phyloP scores from a whole-genome alignment of 2,888 invertebrate genomes.

The Hemistola chrysoprasaria region DNA sequence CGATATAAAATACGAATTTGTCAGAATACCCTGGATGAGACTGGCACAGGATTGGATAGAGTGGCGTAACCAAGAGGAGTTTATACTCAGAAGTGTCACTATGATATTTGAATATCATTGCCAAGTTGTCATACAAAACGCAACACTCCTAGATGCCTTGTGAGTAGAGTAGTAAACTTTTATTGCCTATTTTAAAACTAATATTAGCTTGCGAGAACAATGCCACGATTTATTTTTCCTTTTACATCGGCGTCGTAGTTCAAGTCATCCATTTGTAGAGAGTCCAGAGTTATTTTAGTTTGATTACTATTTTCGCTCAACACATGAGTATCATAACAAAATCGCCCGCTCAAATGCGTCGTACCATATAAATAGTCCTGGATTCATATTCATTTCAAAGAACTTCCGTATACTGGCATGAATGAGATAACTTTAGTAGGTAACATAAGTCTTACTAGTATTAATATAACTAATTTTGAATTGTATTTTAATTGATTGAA shows the following conservation, averaged over 20 bases:
- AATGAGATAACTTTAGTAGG: too few species aligned
- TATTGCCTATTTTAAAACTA: conserved; percentile 11
- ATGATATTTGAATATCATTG: too few species aligned
- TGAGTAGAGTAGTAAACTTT: conserved; percentile 2
- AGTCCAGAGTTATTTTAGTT: conserved; percentile 24
- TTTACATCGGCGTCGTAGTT: conserved; percentile 24
- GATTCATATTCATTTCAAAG: conserved; percentile 12
- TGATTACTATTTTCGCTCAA: conserved; percentile 26
- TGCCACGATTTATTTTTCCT: conserved; percentile 19
- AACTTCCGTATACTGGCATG: background rate
- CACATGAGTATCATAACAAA: conserved; percentile 19
- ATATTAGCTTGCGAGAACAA: conserved; percentile 19
- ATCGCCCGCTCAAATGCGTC: conserved; percentile 19
- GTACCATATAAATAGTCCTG: conserved; percentile 17
- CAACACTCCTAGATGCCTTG: too few species aligned
- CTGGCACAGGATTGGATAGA: too few species aligned
- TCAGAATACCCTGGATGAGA: too few species aligned
- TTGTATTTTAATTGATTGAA: too few species aligned
- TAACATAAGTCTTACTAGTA: too few species aligned
- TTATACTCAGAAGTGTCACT: too few species aligned
- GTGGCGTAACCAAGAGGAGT: too few species aligned
- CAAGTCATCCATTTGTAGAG: conserved; percentile 13
- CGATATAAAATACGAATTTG: too few species aligned
- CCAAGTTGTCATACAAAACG: too few species aligned
- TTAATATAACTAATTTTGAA: too few species aligned